Conservation (phyloP, 2,888 invertebrate genomes). For the Chloroclystis v-ata region DNA sequence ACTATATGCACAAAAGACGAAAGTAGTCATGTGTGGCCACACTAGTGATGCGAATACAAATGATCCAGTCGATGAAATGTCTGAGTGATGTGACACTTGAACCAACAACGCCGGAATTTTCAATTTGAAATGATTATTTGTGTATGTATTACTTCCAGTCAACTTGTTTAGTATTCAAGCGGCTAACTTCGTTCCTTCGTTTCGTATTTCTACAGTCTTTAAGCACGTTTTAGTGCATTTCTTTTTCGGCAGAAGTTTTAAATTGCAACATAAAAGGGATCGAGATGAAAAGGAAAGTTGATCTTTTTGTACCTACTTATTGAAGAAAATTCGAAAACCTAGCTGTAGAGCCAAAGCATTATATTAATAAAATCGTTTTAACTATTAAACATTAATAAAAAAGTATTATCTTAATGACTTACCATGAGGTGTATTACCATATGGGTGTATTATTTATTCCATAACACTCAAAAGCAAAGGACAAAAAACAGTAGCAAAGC, state of each 20-base stretch:
- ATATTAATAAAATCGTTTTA: too few relatives aligned
- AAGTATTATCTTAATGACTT: too few relatives aligned
- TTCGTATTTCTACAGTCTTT: slow-evolving; percentile 20
- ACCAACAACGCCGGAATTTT: slow-evolving; percentile 53
- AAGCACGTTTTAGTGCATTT: slow-evolving; percentile 20
- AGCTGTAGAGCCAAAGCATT: too few relatives aligned
- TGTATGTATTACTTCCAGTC: slow-evolving; percentile 24
- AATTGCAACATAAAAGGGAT: not conserved
- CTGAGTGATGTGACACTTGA: slow-evolving; percentile 61
- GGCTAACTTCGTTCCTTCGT: slow-evolving; percentile 23
- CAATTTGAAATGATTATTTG: slow-evolving; percentile 57
- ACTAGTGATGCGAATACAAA: slow-evolving; percentile 54
- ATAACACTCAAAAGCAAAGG: too few relatives aligned
- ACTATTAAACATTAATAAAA: too few relatives aligned
- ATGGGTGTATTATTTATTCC: too few relatives aligned
- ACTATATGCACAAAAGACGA: too few relatives aligned
- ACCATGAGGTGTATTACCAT: too few relatives aligned
- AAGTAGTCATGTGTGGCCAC: not conserved
- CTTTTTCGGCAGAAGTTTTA: not conserved
- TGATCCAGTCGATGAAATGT: slow-evolving; percentile 60
- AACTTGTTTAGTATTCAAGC: slow-evolving; percentile 38
- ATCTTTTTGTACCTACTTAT: too few relatives aligned
- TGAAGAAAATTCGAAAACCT: too few relatives aligned
- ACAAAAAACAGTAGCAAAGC: too few relatives aligned
- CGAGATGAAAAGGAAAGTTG: not conserved